Evolutionary conservation across 1,140 invertebrate species (phyloP), one percentile per base, ranked within the genome.

Genomic region (Drosophila rufa): DNA sequence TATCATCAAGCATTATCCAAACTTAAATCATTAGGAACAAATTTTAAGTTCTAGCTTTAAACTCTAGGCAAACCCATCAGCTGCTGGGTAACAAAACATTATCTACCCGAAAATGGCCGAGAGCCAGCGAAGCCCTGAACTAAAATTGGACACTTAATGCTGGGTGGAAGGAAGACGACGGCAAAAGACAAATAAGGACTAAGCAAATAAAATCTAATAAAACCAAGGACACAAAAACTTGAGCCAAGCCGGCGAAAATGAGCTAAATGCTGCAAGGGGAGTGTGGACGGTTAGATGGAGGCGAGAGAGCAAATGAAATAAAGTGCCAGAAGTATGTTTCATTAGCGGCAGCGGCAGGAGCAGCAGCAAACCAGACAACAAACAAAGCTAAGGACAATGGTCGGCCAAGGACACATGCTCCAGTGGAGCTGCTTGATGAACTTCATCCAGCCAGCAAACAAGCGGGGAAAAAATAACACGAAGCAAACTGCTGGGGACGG

Each of bases 121-220:
- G 55, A 40, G 55, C 53, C 19, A 56, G 14, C 25, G 33, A 46
- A 58, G 17, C 45, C 56, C 64, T 38, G 42, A 70, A 73, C 71
- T 71, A 84, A 84, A 87, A 87, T 84, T 79, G 80, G 77, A 89
- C 85, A 89, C 84, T 84, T 84, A 65, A 43, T 65, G 64, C 53
- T 38, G 50, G 62, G 71, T 48, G 56, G 50, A 27, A 38, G 56
- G 48, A 55, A 77, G 43, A 77, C 73, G 77, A 59, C 57, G 77
- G 59, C 69, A 75, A 48, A 90, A 82, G 81, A 90, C 85, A 90
- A 90, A 90, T 90, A 90, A 90, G 74, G 79, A 83, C 85, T 90
- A 85, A 85, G 75, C 86, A 90, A 90, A 90, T 90, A 90, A 90
- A 90, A 90, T 90, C 81, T 89, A 89, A 89, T 89, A 89, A 89